These are phyloP conservation scores for Scaptomyza pallida DNA, from an alignment of 1,140 invertebrate genomes.

Conservation along the genomic window DNA sequence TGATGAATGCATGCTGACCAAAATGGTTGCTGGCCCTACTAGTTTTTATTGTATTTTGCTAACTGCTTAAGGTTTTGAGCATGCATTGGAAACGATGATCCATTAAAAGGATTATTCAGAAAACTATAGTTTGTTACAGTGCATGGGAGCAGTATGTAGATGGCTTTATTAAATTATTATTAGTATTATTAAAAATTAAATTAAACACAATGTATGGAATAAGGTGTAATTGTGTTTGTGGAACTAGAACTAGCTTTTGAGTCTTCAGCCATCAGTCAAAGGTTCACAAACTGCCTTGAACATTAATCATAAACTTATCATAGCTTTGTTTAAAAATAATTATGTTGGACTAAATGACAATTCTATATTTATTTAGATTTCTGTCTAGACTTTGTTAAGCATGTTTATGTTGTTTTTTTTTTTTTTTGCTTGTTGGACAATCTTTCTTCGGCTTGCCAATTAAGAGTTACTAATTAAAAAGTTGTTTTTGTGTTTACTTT, in stretches of 20 bases:
- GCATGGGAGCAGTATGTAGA: no score
- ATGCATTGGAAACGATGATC: not conserved
- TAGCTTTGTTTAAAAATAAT: no score
- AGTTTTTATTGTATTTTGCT: constrained; percentile 3
- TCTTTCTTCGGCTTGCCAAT: not conserved
- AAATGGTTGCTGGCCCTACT: not conserved
- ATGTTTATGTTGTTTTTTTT: no score
- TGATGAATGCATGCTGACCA: constrained; percentile 10
- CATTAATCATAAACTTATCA: no score
- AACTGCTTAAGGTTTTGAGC: constrained; percentile 18
- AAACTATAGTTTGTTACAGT: not conserved
- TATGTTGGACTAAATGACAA: no score
- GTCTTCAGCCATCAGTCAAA: no score
- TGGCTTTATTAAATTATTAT: no score
- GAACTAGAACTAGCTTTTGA: no score
- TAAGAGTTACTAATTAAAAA: constrained; percentile 29
- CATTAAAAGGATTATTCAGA: constrained; percentile 5
- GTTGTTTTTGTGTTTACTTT: constrained; percentile 9
- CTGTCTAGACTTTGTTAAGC: not conserved
- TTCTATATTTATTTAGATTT: not conserved
- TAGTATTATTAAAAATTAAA: no score
- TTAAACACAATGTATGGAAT: no score
- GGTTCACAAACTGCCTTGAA: no score
- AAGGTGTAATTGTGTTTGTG: no score
- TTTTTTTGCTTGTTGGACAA: not conserved